Evolutionary conservation across 2,113 vertebrate species (phyloP), one percentile per base, ranked within the genome.

Genomic region (Bucco capensis): DNA sequence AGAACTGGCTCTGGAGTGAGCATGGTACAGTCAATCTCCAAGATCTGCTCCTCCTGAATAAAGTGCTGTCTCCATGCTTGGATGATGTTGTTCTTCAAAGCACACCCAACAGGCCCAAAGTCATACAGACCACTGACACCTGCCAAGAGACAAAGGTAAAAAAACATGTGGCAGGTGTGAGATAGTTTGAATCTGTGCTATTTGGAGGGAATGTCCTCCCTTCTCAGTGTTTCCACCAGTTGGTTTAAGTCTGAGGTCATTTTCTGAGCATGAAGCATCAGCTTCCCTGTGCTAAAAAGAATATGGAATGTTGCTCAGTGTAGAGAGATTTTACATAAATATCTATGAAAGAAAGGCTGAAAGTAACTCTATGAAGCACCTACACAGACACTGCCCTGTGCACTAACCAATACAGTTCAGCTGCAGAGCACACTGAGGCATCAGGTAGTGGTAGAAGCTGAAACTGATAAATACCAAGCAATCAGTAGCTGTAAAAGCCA

Each of bases 1-100:
- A 99, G 98, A 81, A 99, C 99, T 0, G 98, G 79, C 83, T 99
- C 99, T 1, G 99, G 99, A 0, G 99, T 99, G 51, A 99, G 98
- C 99, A 99, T 99, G 89, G 99, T 99, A 95, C 99, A 99, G 96
- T 99, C 99, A 5, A 99, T 99, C 97, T 99, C 99, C 85, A 99
- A 96, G 88, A 99, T 99, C 93, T 99, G 99, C 88, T 99, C 99
- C 86, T 99, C 99, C 79, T 99, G 99, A 95, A 99, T 99, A 74
- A 99, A 99, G 96, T 99, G 99, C 94, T 99, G 98, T 92, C 99
- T 98, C 99, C 99, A 99, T 3, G 96, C 97, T 91, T 99, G 99
- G 88, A 99, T 97, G 69, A 99, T 98, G 95, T 99, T 99, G 97
- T 99, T 99, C 97, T 99, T 99, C 95, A 99, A 94, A 86, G 99